Percentiles rank a stretch among this genome's conserved stretches.
Conservation (phyloP, 2,113 vertebrate genomes). For the Ctenomys sociabilis region DNA sequence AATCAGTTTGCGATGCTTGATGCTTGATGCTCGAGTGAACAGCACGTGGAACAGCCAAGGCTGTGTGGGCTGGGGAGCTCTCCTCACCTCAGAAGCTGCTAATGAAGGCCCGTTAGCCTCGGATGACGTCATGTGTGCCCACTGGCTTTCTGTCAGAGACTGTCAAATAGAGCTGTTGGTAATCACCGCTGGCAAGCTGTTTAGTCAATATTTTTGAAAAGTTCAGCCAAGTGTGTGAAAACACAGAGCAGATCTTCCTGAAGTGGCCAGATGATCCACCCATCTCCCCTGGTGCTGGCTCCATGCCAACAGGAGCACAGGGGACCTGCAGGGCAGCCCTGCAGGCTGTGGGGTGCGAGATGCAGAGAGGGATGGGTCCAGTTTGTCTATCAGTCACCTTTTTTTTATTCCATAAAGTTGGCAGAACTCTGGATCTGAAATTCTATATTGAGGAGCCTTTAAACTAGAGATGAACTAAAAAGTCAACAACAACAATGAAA, state of each 20-base stretch:
- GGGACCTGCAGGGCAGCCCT: not conserved
- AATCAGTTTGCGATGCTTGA: not conserved
- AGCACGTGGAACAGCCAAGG: not conserved
- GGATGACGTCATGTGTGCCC: slow-evolving; percentile 14
- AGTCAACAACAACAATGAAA: not conserved
- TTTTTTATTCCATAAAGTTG: not conserved
- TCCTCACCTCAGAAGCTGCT: not conserved
- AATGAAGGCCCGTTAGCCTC: slow-evolving; percentile 59
- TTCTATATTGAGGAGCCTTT: not conserved
- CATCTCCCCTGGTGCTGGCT: not conserved
- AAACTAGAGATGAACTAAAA: not conserved
- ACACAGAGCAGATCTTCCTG: slow-evolving; percentile 62
- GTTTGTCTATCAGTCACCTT: not conserved
- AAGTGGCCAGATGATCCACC: slow-evolving; percentile 10
- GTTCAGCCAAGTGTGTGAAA: slow-evolving; percentile 78
- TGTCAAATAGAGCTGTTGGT: slow-evolving; percentile 76
- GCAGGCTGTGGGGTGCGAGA: not conserved
- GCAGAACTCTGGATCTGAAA: slow-evolving; percentile 48
- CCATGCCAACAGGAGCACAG: not conserved
- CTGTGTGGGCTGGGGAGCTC: not conserved
- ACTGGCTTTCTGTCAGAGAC: slow-evolving; percentile 75
- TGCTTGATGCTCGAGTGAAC: not conserved
- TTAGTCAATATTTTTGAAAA: slow-evolving; percentile 81
- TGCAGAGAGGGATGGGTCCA: not conserved
- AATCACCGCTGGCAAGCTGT: slow-evolving; percentile 76